phyloP scores from a whole-genome alignment of 2,113 vertebrate species.

The Microtus richardsoni region DNA sequence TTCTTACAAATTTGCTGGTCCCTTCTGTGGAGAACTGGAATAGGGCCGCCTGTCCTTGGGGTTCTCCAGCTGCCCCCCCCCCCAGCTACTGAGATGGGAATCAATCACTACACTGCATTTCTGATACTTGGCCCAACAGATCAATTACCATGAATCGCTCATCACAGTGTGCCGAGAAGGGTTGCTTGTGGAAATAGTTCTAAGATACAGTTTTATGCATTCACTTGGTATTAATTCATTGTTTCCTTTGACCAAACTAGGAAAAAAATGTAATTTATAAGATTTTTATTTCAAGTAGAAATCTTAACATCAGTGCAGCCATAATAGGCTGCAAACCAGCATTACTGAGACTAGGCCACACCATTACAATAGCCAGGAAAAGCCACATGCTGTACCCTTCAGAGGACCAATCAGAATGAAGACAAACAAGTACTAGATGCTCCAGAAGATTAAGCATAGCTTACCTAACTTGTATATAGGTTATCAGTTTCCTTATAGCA shows the following conservation, averaged over 20 bases:
- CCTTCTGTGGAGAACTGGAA: neutral
- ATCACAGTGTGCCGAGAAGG: neutral
- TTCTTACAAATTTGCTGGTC: slow-evolving; percentile 1
- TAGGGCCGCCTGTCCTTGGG: neutral
- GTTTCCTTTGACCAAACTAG: slow-evolving; percentile 11
- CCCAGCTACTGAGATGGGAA: neutral
- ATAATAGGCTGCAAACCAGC: too few relatives aligned
- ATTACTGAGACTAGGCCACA: too few relatives aligned
- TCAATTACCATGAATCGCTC: neutral
- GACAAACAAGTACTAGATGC: too few relatives aligned
- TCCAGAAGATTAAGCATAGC: too few relatives aligned
- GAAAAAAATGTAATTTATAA: neutral
- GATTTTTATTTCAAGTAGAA: neutral
- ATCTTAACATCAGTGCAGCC: too few relatives aligned
- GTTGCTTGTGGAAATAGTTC: slow-evolving; percentile 39
- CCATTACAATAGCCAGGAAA: too few relatives aligned
- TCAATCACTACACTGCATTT: neutral
- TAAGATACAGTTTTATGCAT: neutral
- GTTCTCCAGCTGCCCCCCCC: neutral
- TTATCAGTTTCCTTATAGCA: too few relatives aligned
- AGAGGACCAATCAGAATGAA: too few relatives aligned
- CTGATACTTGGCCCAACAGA: neutral
- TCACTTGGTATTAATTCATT: neutral
- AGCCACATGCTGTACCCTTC: too few relatives aligned
- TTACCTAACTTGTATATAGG: too few relatives aligned